These are phyloP conservation scores for Tridacna crocea DNA, from an alignment of 2,888 invertebrate genomes.

Conservation along the genomic window DNA sequence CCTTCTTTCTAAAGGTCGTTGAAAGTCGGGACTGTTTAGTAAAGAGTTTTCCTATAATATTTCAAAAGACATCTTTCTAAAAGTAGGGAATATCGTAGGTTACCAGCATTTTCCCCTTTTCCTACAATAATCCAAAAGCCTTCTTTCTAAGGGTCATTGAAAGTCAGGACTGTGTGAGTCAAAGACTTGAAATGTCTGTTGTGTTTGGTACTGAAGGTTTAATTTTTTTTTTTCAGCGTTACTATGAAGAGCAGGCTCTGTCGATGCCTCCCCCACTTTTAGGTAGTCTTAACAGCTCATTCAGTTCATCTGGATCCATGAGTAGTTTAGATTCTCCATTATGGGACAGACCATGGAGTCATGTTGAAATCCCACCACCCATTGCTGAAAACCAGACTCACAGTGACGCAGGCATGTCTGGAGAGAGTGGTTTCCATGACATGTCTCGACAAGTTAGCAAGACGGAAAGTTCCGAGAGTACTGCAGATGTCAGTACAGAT, in stretches of 20 bases:
- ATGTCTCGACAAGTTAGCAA: conserved; percentile 80
- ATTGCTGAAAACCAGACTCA: conserved; percentile 67
- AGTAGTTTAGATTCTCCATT: conserved; percentile 59
- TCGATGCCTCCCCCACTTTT: conserved; percentile 36
- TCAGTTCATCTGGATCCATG: conserved; percentile 49
- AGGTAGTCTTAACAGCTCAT: conserved; percentile 49
- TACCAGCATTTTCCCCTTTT: too few species aligned
- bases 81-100: too few species aligned
- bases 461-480: conserved; percentile 76
- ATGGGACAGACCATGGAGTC: conserved; percentile 62
- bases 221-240: conserved; percentile 53
- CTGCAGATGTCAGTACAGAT: conserved; percentile 57
- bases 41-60: too few species aligned
- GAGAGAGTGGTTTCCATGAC: conserved; percentile 75
- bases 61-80: too few species aligned
- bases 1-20: too few species aligned
- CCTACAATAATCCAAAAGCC: too few species aligned
- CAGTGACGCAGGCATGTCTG: conserved; percentile 67
- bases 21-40: too few species aligned
- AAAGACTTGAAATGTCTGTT: too few species aligned
- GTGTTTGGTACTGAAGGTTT: too few species aligned
- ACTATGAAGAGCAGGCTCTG: conserved; percentile 61
- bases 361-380: conserved; percentile 66
- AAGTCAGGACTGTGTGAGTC: too few species aligned
- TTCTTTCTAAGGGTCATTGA: too few species aligned